A percentile compares a stretch with the other conserved stretches of the same genome.
Conservation (phyloP, 92 coral and sea anemone species). For the Heteractis magnifica region DNA sequence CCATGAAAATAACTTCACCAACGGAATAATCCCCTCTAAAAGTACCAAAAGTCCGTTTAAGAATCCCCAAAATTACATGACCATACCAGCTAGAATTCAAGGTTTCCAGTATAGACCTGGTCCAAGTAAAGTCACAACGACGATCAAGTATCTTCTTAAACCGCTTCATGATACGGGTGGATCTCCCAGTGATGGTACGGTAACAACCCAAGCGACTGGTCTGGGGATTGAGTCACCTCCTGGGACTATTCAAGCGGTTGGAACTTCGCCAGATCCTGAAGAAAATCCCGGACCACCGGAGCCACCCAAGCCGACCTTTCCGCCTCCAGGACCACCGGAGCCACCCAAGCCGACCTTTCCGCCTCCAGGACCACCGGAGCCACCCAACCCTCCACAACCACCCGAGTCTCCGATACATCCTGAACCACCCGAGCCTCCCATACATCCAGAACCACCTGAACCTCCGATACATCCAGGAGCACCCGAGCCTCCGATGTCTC, state of each 20-base stretch:
- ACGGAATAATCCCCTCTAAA: not conserved
- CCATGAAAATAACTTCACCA: not conserved
- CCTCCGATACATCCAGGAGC: not conserved
- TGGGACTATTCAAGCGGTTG: slow-evolving; percentile 62
- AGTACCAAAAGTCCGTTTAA: not conserved
- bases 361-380: slow-evolving; percentile 7
- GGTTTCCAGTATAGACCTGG: not conserved
- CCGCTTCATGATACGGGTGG: not conserved
- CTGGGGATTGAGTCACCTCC: slow-evolving; percentile 59
- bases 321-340: not conserved
- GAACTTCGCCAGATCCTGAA: slow-evolving; percentile 34
- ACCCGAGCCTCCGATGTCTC: not conserved
- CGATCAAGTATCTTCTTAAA: not conserved
- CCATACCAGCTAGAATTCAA: not conserved
- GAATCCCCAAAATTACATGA: not conserved
- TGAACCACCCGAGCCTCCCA: not conserved
- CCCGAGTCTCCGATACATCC: not conserved
- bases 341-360: not conserved
- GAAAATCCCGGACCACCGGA: slow-evolving; percentile 5
- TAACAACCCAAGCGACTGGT: slow-evolving; percentile 32
- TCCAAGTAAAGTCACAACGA: not conserved
- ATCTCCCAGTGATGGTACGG: slow-evolving; percentile 3
- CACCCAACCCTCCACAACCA: not conserved
- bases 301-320: not conserved
- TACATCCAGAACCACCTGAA: not conserved